Percentiles rank a stretch among this genome's conserved stretches.
Conservation (phyloP, 2,113 vertebrate genomes). For the Chiloscyllium plagiosum region DNA sequence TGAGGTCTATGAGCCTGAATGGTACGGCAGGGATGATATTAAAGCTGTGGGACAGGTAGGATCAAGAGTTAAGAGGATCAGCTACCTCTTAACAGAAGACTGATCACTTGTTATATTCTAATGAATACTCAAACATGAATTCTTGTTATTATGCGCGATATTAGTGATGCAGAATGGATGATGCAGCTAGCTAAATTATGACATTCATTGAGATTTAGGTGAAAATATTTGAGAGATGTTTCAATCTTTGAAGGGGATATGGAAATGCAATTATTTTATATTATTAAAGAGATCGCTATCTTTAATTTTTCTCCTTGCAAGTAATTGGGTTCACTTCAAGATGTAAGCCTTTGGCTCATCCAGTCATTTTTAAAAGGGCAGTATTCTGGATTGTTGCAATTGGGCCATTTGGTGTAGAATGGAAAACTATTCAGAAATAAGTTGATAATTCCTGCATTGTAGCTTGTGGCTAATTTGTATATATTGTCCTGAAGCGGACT, state of each 20-base stretch:
- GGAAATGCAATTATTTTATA: neutral
- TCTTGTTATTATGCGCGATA: neutral
- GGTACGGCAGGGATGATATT: conserved; percentile 90
- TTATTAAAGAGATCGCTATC: neutral
- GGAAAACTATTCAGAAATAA: neutral
- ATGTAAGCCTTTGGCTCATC: neutral
- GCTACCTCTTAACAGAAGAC: neutral
- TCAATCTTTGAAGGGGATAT: neutral
- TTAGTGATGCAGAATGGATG: neutral
- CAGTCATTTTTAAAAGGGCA: neutral
- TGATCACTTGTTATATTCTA: neutral
- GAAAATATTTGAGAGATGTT: neutral
- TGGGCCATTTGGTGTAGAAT: neutral
- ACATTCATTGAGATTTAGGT: neutral
- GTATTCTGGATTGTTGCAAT: neutral
- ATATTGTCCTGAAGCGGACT: neutral
- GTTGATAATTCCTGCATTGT: neutral
- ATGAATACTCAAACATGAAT: neutral
- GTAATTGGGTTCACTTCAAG: neutral
- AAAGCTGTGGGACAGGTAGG: conserved; percentile 87
- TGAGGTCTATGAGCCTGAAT: conserved; percentile 94
- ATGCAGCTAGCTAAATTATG: neutral
- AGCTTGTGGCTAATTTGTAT: neutral
- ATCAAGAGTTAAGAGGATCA: neutral
- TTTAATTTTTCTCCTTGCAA: neutral